These are phyloP conservation scores for Strigops habroptila DNA, from an alignment of 2,113 vertebrate species.

Conservation along the genomic window DNA sequence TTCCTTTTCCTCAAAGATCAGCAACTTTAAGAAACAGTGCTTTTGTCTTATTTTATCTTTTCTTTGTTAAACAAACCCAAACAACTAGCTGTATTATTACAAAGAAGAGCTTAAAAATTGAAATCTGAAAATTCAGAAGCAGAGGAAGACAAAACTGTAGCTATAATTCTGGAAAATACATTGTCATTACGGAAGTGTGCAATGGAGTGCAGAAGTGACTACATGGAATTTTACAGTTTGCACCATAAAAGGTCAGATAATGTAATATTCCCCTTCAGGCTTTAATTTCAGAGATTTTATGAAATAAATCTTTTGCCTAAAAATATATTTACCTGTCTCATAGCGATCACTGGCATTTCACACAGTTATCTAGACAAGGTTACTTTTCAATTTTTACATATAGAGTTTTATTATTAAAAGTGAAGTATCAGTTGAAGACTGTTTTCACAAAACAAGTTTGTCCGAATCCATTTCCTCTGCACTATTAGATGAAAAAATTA, in stretches of 20 bases:
- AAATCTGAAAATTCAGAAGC: neutral
- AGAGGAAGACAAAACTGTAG: neutral
- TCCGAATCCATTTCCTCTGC: neutral
- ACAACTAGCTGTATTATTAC: neutral
- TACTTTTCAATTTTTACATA: neutral
- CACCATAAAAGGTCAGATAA: neutral
- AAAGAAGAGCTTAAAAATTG: neutral
- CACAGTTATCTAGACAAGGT: neutral
- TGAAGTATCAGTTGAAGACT: neutral
- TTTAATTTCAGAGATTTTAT: neutral
- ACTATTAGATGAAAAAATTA: neutral
- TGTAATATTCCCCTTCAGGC: neutral
- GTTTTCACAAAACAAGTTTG: neutral
- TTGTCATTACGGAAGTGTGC: rapidly evolving
- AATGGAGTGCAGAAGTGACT: neutral
- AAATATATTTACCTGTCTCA: neutral
- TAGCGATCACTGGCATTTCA: neutral
- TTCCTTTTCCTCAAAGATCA: neutral
- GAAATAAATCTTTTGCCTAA: neutral
- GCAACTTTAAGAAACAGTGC: neutral
- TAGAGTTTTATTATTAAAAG: neutral
- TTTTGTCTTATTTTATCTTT: neutral
- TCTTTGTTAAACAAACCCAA: neutral
- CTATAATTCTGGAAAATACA: neutral
- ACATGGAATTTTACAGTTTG: neutral